These are phyloP conservation scores for Agrotis segetum DNA, from an alignment of 2,888 invertebrate genomes.

Conservation along the genomic window DNA sequence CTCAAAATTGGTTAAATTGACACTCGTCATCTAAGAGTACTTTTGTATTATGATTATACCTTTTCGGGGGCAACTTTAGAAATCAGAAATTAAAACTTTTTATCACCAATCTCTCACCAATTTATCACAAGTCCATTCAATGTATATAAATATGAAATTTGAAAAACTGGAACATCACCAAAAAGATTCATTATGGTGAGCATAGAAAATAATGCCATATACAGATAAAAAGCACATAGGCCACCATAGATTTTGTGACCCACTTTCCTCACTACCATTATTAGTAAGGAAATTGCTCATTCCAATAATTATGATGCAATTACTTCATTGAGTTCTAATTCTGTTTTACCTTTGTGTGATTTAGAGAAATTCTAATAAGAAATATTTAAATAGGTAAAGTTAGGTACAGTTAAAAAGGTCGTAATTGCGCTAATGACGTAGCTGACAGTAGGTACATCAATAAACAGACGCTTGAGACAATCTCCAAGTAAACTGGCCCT, in stretches of 20 bases:
- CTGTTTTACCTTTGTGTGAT: neutral
- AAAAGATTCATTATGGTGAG: neutral
- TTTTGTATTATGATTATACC: no score
- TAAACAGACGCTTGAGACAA: neutral
- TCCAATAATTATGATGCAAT: conserved; percentile 19
- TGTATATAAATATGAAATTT: neutral
- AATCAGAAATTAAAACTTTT: neutral
- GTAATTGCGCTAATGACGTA: neutral
- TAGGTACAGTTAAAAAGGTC: neutral
- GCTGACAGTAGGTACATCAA: neutral
- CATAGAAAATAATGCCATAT: neutral
- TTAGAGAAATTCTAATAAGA: neutral
- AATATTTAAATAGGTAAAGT: neutral
- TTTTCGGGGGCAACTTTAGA: no score
- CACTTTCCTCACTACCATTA: conserved; percentile 2
- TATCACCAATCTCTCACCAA: no score
- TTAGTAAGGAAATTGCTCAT: neutral
- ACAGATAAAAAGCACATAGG: conserved; percentile 11
- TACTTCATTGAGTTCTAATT: neutral
- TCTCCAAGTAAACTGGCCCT: neutral
- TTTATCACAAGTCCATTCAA: neutral
- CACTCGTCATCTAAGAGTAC: no score
- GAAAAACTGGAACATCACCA: conserved; percentile 5
- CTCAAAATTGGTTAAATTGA: no score
- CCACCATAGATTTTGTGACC: conserved; percentile 33